phyloP scores from a whole-genome alignment of 2,797 vertebrate species.

The Sciurus carolinensis region DNA sequence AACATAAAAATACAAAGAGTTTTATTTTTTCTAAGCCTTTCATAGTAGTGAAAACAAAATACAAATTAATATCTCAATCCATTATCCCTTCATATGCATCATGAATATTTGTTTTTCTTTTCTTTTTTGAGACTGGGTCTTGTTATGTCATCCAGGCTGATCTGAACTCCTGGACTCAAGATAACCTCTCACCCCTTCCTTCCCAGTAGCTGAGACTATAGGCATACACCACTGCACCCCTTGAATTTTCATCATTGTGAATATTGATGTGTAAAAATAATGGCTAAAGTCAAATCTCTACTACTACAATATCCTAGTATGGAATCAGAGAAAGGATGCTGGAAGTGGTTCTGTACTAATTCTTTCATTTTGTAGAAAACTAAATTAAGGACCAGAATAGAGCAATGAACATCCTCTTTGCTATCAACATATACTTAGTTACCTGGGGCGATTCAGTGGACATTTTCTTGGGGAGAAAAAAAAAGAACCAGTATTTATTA shows the following conservation, averaged over 20 bases:
- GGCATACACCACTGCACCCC: too few species aligned
- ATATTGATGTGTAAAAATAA: neutral
- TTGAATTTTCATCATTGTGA: neutral
- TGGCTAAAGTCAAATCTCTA: neutral
- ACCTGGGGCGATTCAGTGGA: neutral
- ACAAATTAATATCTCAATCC: neutral
- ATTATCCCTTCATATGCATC: neutral
- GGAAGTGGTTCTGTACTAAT: neutral
- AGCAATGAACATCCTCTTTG: neutral
- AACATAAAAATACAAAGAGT: neutral
- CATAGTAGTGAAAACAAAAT: conserved; percentile 20
- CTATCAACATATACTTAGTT: neutral
- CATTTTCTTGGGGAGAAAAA: neutral
- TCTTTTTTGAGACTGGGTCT: neutral
- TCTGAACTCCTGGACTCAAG: neutral
- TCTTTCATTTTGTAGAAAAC: neutral
- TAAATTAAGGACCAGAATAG: neutral
- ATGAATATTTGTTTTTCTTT: neutral
- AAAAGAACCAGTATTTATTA: neutral
- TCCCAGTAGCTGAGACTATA: too few species aligned
- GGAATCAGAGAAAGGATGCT: too few species aligned
- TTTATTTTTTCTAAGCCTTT: neutral
- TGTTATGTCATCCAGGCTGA: neutral
- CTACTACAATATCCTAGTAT: neutral
- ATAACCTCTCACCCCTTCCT: too few species aligned